Evolutionary conservation across 1,140 invertebrate genomes (phyloP).

Genomic region (Calliphora vicina): DNA sequence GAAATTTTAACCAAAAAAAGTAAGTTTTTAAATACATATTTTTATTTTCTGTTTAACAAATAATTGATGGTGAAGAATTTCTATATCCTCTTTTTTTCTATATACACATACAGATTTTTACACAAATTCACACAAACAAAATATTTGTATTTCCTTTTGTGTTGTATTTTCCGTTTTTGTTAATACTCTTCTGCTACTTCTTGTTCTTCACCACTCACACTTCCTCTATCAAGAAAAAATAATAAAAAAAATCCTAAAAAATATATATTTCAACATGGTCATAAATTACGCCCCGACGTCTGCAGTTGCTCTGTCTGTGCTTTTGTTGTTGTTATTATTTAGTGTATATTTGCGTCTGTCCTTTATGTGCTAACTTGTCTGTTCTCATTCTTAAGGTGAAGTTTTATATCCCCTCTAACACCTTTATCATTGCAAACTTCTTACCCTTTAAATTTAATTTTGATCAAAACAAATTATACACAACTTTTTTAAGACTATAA

Average conservation of each 20-base stretch:
- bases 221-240: not conserved
- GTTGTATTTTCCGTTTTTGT: not conserved
- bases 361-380: not conserved
- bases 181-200: not conserved
- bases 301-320: not conserved
- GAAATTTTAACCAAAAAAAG: not conserved
- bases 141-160: not conserved
- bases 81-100: not conserved
- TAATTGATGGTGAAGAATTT: not conserved
- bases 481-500: too few species aligned
- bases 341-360: not conserved
- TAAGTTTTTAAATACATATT: not conserved
- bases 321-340: not conserved
- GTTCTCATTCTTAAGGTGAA: too few species aligned
- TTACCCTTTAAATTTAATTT: too few species aligned
- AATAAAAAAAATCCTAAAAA: not conserved
- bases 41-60: not conserved
- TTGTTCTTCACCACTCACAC: not conserved
- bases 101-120: too few species aligned
- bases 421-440: too few species aligned
- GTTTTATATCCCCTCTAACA: too few species aligned
- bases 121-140: not conserved
- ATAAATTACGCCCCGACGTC: slow-evolving; percentile 33
- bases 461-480: too few species aligned
- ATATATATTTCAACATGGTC: not conserved